A percentile compares a stretch with the other conserved stretches of the same genome.
Evolutionary conservation across 1,140 invertebrate genomes (phyloP).

Genomic region (Dendrolimus punctatus): DNA sequence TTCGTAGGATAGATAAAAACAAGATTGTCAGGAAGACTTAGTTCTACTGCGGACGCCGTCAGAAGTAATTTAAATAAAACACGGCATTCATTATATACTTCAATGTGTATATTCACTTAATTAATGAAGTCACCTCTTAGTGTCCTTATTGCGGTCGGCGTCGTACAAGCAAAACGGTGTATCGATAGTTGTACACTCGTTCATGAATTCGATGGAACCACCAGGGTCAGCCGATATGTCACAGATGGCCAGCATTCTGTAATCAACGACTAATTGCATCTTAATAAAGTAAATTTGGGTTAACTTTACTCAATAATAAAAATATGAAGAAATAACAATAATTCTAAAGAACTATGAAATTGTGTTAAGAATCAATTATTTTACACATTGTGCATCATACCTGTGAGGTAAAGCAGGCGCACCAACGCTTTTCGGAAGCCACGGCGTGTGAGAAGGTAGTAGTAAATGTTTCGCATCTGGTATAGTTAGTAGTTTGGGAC

Average conservation of each 20-base stretch:
- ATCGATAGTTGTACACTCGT: conserved; percentile 99
- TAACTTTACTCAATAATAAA: neutral
- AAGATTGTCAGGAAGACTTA: no score
- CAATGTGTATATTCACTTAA: no score
- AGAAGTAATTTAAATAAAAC: no score
- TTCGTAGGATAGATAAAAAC: no score
- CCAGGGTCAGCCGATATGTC: conserved; percentile 99
- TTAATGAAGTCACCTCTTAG: conserved; percentile 79
- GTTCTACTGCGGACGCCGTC: no score
- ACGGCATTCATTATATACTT: no score
- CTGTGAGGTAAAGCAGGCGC: conserved; percentile 92
- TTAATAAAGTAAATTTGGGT: conserved; percentile 1
- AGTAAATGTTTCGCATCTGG: conserved; percentile 97
- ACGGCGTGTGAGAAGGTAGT: conserved; percentile 89
- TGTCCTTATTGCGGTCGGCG: conserved; percentile 97
- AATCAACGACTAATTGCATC: neutral
- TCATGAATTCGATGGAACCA: conserved; percentile 99
- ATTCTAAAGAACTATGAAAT: no score
- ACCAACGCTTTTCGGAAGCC: conserved; percentile 89
- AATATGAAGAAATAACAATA: no score
- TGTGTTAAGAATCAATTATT: no score
- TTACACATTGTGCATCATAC: conserved; percentile 10
- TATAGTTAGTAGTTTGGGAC: conserved; percentile 96
- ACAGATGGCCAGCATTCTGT: conserved; percentile 91
- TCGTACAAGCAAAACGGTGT: conserved; percentile 99